phyloP scores from a whole-genome alignment of 1,140 invertebrate genomes.

The Nixonia krombeini region DNA sequence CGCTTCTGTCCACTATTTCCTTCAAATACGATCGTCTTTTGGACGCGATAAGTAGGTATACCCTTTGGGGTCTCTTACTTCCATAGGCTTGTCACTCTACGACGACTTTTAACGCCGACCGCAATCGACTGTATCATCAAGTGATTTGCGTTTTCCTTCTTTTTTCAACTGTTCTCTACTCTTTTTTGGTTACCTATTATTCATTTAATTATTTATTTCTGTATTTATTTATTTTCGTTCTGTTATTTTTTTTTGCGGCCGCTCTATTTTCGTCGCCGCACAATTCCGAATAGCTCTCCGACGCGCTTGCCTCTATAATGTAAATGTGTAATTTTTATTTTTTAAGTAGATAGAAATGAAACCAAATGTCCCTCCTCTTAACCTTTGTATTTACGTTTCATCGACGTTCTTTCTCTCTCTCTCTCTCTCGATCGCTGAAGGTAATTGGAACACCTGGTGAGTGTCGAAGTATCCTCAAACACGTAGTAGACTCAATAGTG shows the following conservation, averaged over 20 bases:
- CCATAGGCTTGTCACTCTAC: too few relatives aligned
- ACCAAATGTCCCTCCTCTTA: constrained; percentile 31
- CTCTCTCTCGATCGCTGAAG: constrained; percentile 6
- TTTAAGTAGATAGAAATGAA: constrained; percentile 46
- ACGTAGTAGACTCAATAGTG: too few relatives aligned
- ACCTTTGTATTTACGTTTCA: constrained; percentile 41
- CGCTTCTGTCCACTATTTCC: background rate
- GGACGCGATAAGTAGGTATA: too few relatives aligned
- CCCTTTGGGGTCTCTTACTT: too few relatives aligned
- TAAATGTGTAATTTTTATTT: constrained; percentile 45
- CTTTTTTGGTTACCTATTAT: too few relatives aligned
- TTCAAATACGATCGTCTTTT: background rate
- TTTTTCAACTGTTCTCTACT: constrained; percentile 8
- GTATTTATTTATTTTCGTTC: constrained; percentile 10
- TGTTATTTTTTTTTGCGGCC: constrained; percentile 25
- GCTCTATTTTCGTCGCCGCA: constrained; percentile 14
- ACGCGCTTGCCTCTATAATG: constrained; percentile 37
- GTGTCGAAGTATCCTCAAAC: too few relatives aligned
- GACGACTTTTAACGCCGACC: background rate
- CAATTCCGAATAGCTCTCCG: constrained; percentile 22
- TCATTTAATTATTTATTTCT: too few relatives aligned
- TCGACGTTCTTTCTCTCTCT: constrained; percentile 9
- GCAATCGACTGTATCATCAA: background rate
- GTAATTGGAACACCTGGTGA: too few relatives aligned
- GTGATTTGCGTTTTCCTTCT: constrained; percentile 9